phyloP scores from a whole-genome alignment of 2,113 vertebrate species.

The Istiophorus platypterus region DNA sequence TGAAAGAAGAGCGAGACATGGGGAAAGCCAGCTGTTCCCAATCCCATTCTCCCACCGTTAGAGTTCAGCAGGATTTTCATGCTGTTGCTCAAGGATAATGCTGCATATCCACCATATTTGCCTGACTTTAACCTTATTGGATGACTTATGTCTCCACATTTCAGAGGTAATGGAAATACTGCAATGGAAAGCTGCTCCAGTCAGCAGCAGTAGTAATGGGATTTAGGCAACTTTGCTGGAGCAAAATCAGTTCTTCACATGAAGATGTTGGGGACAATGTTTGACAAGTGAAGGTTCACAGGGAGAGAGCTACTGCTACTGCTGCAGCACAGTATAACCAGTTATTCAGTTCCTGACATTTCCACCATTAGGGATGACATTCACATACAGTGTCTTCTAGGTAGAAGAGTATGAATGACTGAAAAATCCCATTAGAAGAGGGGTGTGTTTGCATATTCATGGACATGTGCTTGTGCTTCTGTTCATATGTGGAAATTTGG shows the following conservation, averaged over 20 bases:
- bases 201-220: conserved; percentile 72
- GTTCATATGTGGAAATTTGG: background rate
- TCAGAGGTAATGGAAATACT: conserved; percentile 81
- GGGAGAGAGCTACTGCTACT: conserved; percentile 14
- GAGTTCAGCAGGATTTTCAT: conserved; percentile 76
- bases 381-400: background rate
- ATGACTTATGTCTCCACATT: conserved; percentile 80
- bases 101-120: conserved; percentile 74
- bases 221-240: conserved; percentile 62
- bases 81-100: conserved; percentile 71
- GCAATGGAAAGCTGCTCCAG: conserved; percentile 71
- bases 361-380: conserved; percentile 29
- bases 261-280: conserved; percentile 41
- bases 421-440: background rate
- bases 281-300: conserved; percentile 52
- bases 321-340: background rate
- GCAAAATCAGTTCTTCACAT: conserved; percentile 35
- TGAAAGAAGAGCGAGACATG: conserved; percentile 58
- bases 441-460: background rate
- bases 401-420: background rate
- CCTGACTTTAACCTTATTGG: conserved; percentile 79
- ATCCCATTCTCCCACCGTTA: conserved; percentile 64
- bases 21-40: conserved; percentile 71
- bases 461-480: conserved; percentile 2
- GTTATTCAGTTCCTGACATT: conserved; percentile 10